Evolutionary conservation across 2,888 invertebrate genomes (phyloP).

Genomic region (Cantharis nigra): DNA sequence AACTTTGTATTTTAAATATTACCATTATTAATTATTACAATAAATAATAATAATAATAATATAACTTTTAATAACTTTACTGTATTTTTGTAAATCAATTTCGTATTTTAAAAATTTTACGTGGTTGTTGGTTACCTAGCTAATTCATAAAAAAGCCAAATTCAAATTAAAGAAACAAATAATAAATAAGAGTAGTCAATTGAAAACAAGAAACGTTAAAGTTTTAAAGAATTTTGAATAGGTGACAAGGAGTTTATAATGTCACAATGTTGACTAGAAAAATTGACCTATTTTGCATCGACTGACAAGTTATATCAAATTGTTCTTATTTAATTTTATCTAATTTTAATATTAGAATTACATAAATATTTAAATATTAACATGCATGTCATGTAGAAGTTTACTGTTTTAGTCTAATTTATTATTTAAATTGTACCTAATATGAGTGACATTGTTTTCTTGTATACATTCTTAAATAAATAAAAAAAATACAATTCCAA

Average conservation of each 20-base stretch:
- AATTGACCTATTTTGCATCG: slow-evolving; percentile 1
- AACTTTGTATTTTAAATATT: background rate
- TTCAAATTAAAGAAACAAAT: slow-evolving; percentile 1
- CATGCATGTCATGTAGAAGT: slow-evolving; percentile 3
- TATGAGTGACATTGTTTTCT: background rate
- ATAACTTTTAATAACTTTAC: background rate
- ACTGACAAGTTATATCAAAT: slow-evolving; percentile 1
- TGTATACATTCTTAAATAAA: slow-evolving; percentile 2
- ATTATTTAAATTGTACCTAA: background rate
- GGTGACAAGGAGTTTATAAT: background rate
- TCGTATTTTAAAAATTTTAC: background rate
- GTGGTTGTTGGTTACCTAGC: background rate
- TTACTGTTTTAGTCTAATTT: slow-evolving; percentile 2
- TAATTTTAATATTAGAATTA: slow-evolving; percentile 2
- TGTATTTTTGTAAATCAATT: slow-evolving; percentile 1
- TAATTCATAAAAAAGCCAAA: background rate
- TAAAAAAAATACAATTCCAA: background rate
- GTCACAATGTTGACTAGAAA: background rate
- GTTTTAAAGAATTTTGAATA: background rate
- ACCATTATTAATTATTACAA: background rate
- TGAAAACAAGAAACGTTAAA: background rate
- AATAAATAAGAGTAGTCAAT: slow-evolving; percentile 2
- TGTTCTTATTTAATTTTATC: background rate
- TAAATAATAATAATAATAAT: background rate
- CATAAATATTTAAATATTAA: background rate